A percentile compares a stretch with the other conserved stretches of the same genome.
These are phyloP conservation scores for Oryctes rhinoceros DNA, from an alignment of 1,140 invertebrate genomes.

Conservation along the genomic window DNA sequence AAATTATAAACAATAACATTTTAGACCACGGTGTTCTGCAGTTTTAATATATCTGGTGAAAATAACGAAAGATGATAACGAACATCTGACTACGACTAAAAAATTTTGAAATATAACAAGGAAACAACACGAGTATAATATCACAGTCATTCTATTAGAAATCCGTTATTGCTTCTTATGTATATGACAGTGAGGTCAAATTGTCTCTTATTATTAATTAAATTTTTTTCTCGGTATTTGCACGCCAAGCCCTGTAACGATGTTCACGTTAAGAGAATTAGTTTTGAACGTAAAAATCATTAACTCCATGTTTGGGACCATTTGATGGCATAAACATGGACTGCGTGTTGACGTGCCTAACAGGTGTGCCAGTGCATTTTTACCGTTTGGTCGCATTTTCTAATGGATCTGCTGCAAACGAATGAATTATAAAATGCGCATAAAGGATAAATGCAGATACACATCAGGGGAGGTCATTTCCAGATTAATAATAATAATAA, in stretches of 20 bases:
- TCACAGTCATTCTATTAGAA: background rate
- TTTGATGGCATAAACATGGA: background rate
- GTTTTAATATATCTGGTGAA: background rate
- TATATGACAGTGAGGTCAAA: background rate
- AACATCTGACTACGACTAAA: background rate
- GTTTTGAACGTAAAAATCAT: constrained; percentile 24
- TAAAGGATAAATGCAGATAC: constrained; percentile 18
- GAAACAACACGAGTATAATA: background rate
- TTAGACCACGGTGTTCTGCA: background rate
- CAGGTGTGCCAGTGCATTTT: constrained; percentile 26
- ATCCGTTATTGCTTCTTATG: background rate
- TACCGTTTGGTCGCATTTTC: constrained; percentile 11
- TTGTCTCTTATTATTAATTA: background rate
- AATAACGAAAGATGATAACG: background rate
- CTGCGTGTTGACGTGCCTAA: constrained; percentile 31
- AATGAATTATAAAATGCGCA: background rate
- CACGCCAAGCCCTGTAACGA: constrained; percentile 15
- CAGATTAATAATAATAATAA: constrained; percentile 22
- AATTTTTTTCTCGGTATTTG: background rate
- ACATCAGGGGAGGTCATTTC: constrained; percentile 2
- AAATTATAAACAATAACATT: background rate
- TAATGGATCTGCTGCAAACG: background rate
- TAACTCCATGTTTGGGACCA: constrained; percentile 12
- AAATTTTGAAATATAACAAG: background rate
- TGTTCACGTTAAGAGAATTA: constrained; percentile 9